These are phyloP conservation scores for Lerista edwardsae DNA, from an alignment of 2,797 vertebrate genomes.

Conservation along the genomic window DNA sequence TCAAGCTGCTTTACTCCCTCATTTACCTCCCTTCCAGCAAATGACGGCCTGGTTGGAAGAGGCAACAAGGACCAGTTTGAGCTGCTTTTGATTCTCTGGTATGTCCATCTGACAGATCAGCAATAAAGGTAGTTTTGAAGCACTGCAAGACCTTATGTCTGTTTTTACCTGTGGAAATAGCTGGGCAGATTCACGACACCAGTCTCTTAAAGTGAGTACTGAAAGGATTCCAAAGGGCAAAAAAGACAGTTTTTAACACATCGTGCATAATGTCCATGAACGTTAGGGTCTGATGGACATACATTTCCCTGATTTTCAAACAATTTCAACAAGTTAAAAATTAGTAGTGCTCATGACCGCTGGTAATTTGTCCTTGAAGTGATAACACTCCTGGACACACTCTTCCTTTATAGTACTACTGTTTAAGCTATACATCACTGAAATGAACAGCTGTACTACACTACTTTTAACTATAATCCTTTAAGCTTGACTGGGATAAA, in stretches of 20 bases:
- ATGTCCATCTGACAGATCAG: not conserved
- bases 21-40: not conserved
- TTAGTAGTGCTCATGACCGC: not conserved
- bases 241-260: slow-evolving; percentile 51
- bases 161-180: not conserved
- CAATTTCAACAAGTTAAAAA: slow-evolving; percentile 42
- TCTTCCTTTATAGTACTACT: slow-evolving; percentile 37
- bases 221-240: slow-evolving; percentile 26
- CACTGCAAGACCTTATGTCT: not conserved
- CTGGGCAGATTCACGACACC: not conserved
- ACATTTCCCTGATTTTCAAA: slow-evolving; percentile 43
- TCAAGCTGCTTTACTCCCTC: not conserved
- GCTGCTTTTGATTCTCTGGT: not conserved
- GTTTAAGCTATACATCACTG: slow-evolving; percentile 16
- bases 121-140: not conserved
- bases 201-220: slow-evolving; percentile 29
- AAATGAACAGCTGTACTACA: slow-evolving; percentile 33
- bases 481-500: slow-evolving; percentile 43
- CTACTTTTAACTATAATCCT: slow-evolving; percentile 11
- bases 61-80: not conserved
- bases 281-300: slow-evolving; percentile 25
- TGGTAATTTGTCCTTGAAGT: slow-evolving; percentile 47
- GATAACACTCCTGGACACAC: slow-evolving; percentile 32
- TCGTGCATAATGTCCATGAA: slow-evolving; percentile 21
- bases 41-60: not conserved